Evolutionary conservation across 1,140 invertebrate genomes (phyloP), one percentile per base, ranked within the genome.

Genomic region (Ctenoplectra terminalis): DNA sequence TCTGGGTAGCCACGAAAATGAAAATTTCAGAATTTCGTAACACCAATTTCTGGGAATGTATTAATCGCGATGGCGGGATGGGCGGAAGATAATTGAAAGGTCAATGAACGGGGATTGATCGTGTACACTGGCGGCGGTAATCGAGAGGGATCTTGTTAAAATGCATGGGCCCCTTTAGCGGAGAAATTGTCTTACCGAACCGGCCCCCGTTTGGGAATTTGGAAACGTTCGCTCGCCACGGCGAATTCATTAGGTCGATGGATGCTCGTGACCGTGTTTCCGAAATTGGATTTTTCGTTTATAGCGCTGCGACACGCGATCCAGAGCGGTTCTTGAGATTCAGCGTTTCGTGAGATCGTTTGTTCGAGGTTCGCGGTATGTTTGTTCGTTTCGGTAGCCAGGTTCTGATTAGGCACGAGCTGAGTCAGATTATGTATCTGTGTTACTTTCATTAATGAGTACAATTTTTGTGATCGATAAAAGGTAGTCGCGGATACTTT

Each of bases 51-150:
- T 40, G 4, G 9, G 50, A 37, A 15, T 43, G 31, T 66, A 79
- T 71, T 61, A 71, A 61, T 78, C 76, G 29, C 23, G 15, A 26
- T 5, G 29, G 26, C 17, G 8, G 20, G 20, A 11, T 8, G n/a
- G 29, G 29, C 17, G 58, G 43, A 31, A 9, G 76, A 29, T 78
- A 71, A 78, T 71, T 40, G 76, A 50, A 61, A 29, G 54, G 75
- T 78, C 70, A 78, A 79, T 78, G 63, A 78, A 31, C 31, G 43
- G 37, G 23, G n/a, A n/a, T 34, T 13, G 64, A 43, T n/a, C 76
- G n/a, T 26, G 37, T n/a, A 69, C 20, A 43, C 15, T 26, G 40
- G 11, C 11, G 72, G 23, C 8, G 52, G 52, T n/a, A 54, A 70
- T 69, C n/a, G 75, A 70, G 40, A 9, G 23, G 17, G 17, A 40